A percentile compares a stretch with the other conserved stretches of the same genome.
Evolutionary conservation across 1,140 invertebrate genomes (phyloP).

Genomic region (Littorina saxatilis): DNA sequence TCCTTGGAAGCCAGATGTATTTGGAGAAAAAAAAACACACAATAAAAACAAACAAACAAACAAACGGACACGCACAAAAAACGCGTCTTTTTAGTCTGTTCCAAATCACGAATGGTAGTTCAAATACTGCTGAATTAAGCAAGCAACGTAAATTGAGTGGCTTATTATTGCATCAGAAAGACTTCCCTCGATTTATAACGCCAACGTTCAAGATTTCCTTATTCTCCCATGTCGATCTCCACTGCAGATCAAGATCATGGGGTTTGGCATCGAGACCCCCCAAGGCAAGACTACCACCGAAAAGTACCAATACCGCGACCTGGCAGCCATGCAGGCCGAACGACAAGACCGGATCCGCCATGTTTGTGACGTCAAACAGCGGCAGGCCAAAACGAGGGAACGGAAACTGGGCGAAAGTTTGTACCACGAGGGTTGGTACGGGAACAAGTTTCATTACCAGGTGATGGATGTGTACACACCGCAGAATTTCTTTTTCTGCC

Average conservation of each 20-base stretch:
- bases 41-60: no score
- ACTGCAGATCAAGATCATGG: background rate
- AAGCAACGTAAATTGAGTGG: no score
- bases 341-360: slow-evolving; percentile 3
- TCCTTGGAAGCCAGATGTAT: no score
- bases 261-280: background rate
- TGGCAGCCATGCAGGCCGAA: slow-evolving; percentile 10
- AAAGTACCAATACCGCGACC: slow-evolving; percentile 1
- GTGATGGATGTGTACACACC: slow-evolving; percentile 28
- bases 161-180: no score
- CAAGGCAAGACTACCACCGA: background rate
- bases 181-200: no score
- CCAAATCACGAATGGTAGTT: no score
- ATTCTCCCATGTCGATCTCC: no score
- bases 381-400: background rate
- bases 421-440: slow-evolving; percentile 34
- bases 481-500: slow-evolving; percentile 59
- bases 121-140: no score
- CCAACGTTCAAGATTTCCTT: no score
- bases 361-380: background rate
- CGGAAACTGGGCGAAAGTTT: background rate
- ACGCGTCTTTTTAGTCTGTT: no score
- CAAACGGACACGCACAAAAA: no score
- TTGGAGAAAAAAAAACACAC: no score
- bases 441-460: slow-evolving; percentile 18